Percentiles rank a stretch among this genome's conserved stretches.
phyloP scores from a whole-genome alignment of 2,888 invertebrate species.

The Protula sp. region DNA sequence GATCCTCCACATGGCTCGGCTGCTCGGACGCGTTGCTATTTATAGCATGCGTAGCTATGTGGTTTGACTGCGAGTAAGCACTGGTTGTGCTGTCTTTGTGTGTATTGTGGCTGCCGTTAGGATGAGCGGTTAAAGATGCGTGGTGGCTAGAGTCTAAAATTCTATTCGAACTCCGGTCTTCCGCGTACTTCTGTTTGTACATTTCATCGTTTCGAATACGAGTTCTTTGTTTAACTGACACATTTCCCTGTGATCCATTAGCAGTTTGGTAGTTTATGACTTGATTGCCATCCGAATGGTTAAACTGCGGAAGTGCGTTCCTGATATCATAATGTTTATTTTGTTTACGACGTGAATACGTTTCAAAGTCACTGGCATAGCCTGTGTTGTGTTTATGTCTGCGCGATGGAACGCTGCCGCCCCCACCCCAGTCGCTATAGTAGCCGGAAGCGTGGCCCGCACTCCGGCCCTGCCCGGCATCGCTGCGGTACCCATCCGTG shows the following conservation, averaged over 20 bases:
- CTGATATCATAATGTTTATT: not conserved
- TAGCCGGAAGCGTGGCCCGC: constrained; percentile 26
- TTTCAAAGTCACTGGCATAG: too few relatives aligned
- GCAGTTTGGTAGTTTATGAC: not conserved
- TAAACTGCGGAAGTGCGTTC: not conserved
- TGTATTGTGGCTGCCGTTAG: not conserved
- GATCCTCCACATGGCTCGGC: not conserved
- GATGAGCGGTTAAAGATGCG: not conserved
- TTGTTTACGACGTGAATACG: too few relatives aligned
- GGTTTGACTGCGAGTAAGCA: not conserved
- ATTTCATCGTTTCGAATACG: constrained; percentile 16
- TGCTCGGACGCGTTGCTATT: too few relatives aligned
- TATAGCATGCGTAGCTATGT: not conserved
- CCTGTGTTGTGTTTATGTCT: not conserved
- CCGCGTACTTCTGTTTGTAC: constrained; percentile 7
- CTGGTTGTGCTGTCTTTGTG: not conserved
- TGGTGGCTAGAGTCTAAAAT: not conserved
- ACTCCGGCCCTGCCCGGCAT: constrained; percentile 4
- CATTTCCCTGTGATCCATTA: constrained; percentile 8
- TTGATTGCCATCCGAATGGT: not conserved
- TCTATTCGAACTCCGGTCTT: not conserved
- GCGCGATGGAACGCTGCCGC: not conserved
- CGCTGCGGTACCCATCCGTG: constrained; percentile 16
- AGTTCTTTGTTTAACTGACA: too few relatives aligned
- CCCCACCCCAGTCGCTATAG: constrained; percentile 40